Percentiles rank a stretch among this genome's conserved stretches.
phyloP scores from a whole-genome alignment of 92 coral and sea anemone species.

The Parazoanthus darwini region DNA sequence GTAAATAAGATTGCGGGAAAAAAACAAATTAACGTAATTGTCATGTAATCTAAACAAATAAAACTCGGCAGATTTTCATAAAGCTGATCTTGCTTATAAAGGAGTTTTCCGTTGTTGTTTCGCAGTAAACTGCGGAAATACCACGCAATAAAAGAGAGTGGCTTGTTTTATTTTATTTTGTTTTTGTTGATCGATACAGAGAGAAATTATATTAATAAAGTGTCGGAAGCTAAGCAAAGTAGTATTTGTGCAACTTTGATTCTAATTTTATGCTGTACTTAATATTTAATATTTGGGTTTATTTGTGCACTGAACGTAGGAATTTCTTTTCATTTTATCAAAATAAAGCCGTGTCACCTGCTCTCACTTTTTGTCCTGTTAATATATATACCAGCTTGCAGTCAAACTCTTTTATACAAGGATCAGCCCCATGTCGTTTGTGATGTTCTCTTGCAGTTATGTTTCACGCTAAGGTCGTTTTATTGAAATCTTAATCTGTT shows the following conservation, averaged over 20 bases:
- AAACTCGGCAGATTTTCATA: not conserved
- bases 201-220: not conserved
- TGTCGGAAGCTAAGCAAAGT: not conserved
- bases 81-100: not conserved
- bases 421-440: not conserved
- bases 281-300: not conserved
- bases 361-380: not conserved
- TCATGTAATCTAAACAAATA: not conserved
- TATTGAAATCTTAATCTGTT: not conserved
- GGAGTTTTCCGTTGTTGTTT: not conserved
- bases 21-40: not conserved
- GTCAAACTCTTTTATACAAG: not conserved
- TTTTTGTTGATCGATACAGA: not conserved
- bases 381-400: not conserved
- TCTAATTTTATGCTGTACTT: not conserved
- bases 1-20: not conserved
- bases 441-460: not conserved
- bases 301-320: not conserved
- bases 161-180: not conserved
- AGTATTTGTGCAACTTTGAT: not conserved
- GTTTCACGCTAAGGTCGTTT: slow-evolving; percentile 18
- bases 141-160: not conserved
- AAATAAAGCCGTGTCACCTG: not conserved
- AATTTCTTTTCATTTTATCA: not conserved
- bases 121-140: slow-evolving; percentile 3